Conservation (phyloP, 2,888 invertebrate species). For the Hyles lineata region DNA sequence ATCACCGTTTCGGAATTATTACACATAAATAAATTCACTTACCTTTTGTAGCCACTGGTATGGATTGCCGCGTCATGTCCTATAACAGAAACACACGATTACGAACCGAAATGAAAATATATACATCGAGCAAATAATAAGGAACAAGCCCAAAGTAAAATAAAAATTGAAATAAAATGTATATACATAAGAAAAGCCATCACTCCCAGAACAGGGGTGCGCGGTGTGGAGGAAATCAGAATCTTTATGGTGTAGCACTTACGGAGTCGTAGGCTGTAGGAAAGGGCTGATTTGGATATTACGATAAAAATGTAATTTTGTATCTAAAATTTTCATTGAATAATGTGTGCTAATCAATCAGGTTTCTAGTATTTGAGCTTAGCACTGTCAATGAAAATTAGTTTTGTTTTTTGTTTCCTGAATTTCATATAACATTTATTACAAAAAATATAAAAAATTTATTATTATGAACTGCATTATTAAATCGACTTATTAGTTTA, state of each 20-base stretch:
- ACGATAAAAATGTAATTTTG: neutral
- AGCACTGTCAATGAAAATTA: neutral
- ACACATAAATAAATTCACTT: conserved; percentile 48
- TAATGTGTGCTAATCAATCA: neutral
- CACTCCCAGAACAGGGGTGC: conserved; percentile 16
- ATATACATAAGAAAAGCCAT: conserved; percentile 27
- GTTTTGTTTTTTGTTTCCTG: neutral
- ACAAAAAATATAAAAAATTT: no score
- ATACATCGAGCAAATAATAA: conserved; percentile 31
- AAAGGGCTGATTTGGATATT: neutral
- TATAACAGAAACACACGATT: conserved; percentile 71
- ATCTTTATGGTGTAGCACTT: neutral
- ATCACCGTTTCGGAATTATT: neutral
- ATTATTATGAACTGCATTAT: no score
- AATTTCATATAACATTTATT: no score
- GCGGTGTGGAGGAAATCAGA: conserved; percentile 28
- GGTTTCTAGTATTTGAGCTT: neutral
- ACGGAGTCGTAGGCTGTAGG: neutral
- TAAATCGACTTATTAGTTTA: no score
- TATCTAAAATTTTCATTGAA: neutral
- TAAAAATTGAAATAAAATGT: conserved; percentile 49
- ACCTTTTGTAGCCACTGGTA: conserved; percentile 83
- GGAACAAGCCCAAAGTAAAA: conserved; percentile 14
- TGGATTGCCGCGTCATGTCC: conserved; percentile 84
- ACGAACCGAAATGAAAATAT: conserved; percentile 36